Evolutionary conservation across 2,797 vertebrate species (phyloP).

Genomic region (Buphagus erythrorhynchus): DNA sequence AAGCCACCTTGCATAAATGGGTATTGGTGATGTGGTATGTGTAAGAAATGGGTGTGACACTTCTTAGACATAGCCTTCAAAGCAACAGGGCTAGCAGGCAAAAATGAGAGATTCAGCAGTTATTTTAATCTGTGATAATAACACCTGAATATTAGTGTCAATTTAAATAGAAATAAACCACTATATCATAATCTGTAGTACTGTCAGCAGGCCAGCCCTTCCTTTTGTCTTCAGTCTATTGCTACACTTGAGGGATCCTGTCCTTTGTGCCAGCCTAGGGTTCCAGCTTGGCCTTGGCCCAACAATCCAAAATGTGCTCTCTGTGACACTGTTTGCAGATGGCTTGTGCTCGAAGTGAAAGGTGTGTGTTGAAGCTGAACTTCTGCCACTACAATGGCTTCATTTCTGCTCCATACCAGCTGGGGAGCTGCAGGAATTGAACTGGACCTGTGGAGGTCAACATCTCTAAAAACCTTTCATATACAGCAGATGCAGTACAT

Average conservation of each 20-base stretch:
- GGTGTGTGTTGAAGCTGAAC: neutral
- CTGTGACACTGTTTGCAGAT: neutral
- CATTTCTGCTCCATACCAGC: neutral
- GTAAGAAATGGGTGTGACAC: neutral
- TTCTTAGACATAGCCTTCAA: neutral
- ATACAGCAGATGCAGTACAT: neutral
- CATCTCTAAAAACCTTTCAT: neutral
- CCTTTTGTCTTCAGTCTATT: neutral
- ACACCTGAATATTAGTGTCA: neutral
- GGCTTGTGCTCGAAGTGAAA: neutral
- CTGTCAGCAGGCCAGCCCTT: neutral
- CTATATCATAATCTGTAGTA: neutral
- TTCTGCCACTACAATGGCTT: neutral
- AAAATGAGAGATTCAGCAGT: neutral
- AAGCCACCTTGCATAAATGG: neutral
- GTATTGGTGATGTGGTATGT: neutral
- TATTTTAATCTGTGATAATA: neutral
- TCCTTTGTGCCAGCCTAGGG: neutral
- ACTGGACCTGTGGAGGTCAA: neutral
- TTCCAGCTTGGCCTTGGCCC: neutral
- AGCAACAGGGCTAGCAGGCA: neutral
- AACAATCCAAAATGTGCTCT: neutral
- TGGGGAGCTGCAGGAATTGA: neutral
- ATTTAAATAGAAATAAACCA: neutral
- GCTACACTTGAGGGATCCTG: neutral